Percentiles rank a stretch among this genome's conserved stretches.
Conservation (phyloP, 2,113 vertebrate genomes). For the Myotis brandtii region DNA sequence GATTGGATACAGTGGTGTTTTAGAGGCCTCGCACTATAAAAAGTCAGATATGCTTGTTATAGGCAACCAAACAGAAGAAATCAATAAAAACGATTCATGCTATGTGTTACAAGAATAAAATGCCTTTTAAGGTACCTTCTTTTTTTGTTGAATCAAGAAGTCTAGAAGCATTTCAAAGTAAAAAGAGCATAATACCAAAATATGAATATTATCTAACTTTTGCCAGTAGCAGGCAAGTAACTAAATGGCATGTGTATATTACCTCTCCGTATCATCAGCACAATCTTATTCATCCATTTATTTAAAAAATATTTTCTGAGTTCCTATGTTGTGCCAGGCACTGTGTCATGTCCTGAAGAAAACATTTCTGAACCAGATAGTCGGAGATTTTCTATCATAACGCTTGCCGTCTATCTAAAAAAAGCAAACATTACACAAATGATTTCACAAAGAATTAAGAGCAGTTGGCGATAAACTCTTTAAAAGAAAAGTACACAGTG, state of each 20-base stretch:
- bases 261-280: neutral
- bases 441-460: neutral
- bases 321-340: neutral
- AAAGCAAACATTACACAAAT: conserved; percentile 23
- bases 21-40: neutral
- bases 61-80: neutral
- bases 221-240: neutral
- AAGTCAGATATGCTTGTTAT: neutral
- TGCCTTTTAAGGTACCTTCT: neutral
- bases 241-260: neutral
- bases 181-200: neutral
- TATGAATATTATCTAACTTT: neutral
- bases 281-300: conserved; percentile 16
- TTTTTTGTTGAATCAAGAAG: neutral
- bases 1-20: neutral
- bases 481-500: neutral
- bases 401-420: neutral
- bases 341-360: neutral
- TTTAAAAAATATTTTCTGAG: conserved; percentile 32
- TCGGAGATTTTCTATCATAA: neutral
- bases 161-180: neutral
- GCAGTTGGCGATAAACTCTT: neutral
- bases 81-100: neutral
- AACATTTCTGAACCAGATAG: conserved; percentile 19
- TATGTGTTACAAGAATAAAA: neutral